Evolutionary conservation across 2,888 invertebrate genomes (phyloP).

Genomic region (Nomada goodeniana): DNA sequence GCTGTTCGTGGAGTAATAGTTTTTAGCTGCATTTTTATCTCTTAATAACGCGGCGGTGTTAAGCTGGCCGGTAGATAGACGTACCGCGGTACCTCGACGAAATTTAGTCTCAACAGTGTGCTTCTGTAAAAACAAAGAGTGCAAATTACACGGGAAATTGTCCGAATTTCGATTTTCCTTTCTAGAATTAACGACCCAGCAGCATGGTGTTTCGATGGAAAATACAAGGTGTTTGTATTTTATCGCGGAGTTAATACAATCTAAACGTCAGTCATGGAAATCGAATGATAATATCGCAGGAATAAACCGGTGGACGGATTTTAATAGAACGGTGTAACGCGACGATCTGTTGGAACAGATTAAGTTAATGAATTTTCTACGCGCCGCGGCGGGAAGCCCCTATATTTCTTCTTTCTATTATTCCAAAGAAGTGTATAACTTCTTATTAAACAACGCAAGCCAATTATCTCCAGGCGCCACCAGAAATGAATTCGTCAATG

Average conservation of each 20-base stretch:
- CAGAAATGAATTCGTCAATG: background rate
- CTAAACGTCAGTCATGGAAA: slow-evolving; percentile 36
- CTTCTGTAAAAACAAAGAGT: slow-evolving; percentile 14
- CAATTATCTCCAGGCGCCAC: too few species aligned
- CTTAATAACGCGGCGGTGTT: slow-evolving; percentile 38
- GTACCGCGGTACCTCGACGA: slow-evolving; percentile 4
- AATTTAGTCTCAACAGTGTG: slow-evolving; percentile 2
- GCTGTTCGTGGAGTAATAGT: slow-evolving; percentile 35
- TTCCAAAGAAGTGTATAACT: background rate
- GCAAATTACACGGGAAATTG: background rate
- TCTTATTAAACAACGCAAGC: background rate
- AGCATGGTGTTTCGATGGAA: slow-evolving; percentile 29
- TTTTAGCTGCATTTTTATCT: slow-evolving; percentile 59
- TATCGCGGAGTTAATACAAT: slow-evolving; percentile 39
- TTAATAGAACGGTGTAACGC: background rate
- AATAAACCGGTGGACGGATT: background rate
- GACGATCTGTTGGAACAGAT: background rate
- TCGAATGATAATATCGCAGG: slow-evolving; percentile 29
- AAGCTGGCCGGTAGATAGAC: background rate
- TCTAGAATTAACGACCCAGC: background rate
- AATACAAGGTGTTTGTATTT: slow-evolving; percentile 37
- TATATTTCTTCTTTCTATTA: background rate
- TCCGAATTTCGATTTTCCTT: background rate
- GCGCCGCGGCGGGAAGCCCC: background rate
- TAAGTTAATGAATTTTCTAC: background rate